Base-by-base conservation (phyloP, 1,140 invertebrate species). In the Spodoptera litura region DNA sequence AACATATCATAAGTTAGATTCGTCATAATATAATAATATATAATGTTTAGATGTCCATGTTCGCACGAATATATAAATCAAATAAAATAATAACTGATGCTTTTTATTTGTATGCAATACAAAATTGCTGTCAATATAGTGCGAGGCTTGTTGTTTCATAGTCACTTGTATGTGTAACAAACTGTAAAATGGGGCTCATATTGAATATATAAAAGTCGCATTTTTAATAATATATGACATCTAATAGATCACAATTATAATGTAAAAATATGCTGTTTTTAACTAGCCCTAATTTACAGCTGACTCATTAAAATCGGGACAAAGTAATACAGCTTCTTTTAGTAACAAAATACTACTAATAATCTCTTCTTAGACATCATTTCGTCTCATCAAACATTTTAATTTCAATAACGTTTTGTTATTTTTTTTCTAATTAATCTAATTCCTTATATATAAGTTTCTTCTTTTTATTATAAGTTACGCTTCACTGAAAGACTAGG, bases 41-140 rank as follows among this genome's bases (percentile, higher is more conserved):
- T 20, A 20, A 20, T 70, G 38, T 70, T 13, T 70, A 70, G 51
- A 53, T 53, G 51, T 70, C 20, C 25, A 61, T 61, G 58, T 74
- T 51, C 11, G 55, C 58, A 74, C 11, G 38, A 27, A 27, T 52
- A 68, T 70, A 53, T 49, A 49, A 64, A 44, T 44, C 1, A 68
- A 52, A 70, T 49, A 49, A 64, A 64, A 13, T 70, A 74, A 6
- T 74, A 74, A 74, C 72, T 27, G 59, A 27, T n/a, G 49, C 44
- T 53, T 62, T 53, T 38, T 64, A 62, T 52, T n/a, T 49, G 49
- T 53, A 51, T 56, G 53, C 68, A 56, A 64, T 38, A 77, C 52
- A 66, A 53, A 77, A 77, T 77, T 77, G 74, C 74, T 77, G 74
- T 77, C 61, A 38, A 64, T 56, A 66, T 68, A 56, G 12, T 56